Percentiles rank a stretch among this genome's conserved stretches.
Evolutionary conservation across 1,140 invertebrate genomes (phyloP).

Genomic region (Orussus abietinus): DNA sequence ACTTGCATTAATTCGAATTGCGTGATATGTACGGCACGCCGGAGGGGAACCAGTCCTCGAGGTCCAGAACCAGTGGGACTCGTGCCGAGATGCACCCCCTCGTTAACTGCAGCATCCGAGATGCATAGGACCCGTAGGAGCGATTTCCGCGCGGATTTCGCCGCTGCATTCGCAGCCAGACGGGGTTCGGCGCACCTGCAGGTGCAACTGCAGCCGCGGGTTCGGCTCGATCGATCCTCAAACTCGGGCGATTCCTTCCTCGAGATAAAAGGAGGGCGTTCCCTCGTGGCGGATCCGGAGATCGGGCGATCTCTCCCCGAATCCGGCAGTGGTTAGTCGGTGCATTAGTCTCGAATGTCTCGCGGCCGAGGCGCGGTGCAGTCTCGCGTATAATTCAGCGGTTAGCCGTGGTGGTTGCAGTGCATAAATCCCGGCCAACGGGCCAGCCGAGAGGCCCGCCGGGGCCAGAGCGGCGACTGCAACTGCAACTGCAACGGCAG

Average conservation of each 20-base stretch:
- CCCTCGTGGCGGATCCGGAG: slow-evolving; percentile 12
- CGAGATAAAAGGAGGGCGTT: slow-evolving; percentile 23
- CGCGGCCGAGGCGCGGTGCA: slow-evolving; percentile 12
- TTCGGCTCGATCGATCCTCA: too few relatives aligned
- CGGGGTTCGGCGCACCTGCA: too few relatives aligned
- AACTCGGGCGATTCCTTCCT: slow-evolving; percentile 19
- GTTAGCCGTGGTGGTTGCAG: slow-evolving; percentile 21
- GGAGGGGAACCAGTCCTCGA: too few relatives aligned
- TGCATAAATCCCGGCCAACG: slow-evolving; percentile 25
- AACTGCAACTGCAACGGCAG: background rate
- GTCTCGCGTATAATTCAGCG: slow-evolving; percentile 16
- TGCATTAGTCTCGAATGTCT: slow-evolving; percentile 29
- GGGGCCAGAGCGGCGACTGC: background rate
- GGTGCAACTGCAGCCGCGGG: too few relatives aligned
- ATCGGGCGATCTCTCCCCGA: slow-evolving; percentile 21
- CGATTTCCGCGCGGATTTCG: too few relatives aligned
- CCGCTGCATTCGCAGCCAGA: too few relatives aligned
- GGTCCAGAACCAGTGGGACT: too few relatives aligned
- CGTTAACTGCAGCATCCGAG: too few relatives aligned
- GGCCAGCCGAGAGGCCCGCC: background rate
- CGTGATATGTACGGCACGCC: too few relatives aligned
- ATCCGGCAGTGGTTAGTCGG: slow-evolving; percentile 17
- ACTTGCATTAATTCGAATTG: too few relatives aligned
- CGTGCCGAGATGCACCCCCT: too few relatives aligned
- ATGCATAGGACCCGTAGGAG: too few relatives aligned